These are phyloP conservation scores for Melanotaenia pygmaea DNA, from an alignment of 2,797 vertebrate species.

Conservation along the genomic window DNA sequence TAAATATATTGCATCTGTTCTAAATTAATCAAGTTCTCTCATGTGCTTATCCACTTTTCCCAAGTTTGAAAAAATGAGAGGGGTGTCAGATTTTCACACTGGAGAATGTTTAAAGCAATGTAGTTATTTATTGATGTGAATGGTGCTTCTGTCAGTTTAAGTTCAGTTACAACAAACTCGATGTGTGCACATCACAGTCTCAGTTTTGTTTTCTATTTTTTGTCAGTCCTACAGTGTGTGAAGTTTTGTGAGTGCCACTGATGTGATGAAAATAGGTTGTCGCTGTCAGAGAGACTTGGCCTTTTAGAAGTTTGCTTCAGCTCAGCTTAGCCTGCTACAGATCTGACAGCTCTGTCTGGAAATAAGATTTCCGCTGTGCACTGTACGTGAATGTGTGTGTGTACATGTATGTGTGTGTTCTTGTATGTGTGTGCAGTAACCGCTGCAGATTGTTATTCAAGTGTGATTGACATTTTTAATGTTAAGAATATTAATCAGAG, in stretches of 20 bases:
- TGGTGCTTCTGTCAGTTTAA: neutral
- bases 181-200: neutral
- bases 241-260: constrained; percentile 31
- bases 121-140: neutral
- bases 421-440: neutral
- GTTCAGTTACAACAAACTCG: neutral
- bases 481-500: constrained; percentile 24
- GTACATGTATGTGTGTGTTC: neutral
- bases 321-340: constrained; percentile 31
- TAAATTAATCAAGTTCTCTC: too few species aligned
- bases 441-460: constrained; percentile 9
- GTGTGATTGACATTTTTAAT: constrained; percentile 6
- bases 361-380: constrained; percentile 21
- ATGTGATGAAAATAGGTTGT: constrained; percentile 44
- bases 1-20: too few species aligned
- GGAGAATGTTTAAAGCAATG: neutral
- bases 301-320: constrained; percentile 45
- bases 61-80: neutral
- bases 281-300: constrained; percentile 48
- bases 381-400: constrained; percentile 4
- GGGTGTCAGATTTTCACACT: neutral
- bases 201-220: constrained; percentile 15
- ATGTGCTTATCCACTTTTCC: too few species aligned
- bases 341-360: constrained; percentile 46
- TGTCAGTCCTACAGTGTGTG: constrained; percentile 20